Conservation (phyloP, 2,797 vertebrate species). For the Acrossocheilus wenchowensis region DNA sequence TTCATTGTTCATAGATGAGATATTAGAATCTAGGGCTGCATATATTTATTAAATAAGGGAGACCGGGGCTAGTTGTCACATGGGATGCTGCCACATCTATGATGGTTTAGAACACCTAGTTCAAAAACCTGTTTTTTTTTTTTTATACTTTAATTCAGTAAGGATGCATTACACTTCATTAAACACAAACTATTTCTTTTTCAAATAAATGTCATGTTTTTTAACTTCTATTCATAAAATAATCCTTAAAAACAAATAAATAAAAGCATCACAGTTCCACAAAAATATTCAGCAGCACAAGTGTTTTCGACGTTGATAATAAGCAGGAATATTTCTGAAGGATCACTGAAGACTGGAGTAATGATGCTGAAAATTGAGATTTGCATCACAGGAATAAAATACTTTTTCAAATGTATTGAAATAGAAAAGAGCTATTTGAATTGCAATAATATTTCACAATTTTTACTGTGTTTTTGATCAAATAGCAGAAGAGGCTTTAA, state of each 20-base stretch:
- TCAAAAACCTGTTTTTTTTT: background rate
- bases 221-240: background rate
- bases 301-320: background rate
- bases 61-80: constrained; percentile 7
- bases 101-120: background rate
- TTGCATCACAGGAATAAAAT: no score
- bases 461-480: background rate
- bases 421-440: background rate
- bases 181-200: background rate
- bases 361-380: background rate
- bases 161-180: background rate
- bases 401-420: background rate
- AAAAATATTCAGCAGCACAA: background rate
- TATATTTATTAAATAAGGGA: background rate
- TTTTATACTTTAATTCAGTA: background rate
- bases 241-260: background rate
- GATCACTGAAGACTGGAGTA: background rate
- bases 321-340: background rate
- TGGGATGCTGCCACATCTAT: background rate
- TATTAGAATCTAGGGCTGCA: background rate
- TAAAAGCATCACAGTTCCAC: background rate
- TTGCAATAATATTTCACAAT: no score
- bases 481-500: background rate
- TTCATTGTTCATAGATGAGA: background rate
- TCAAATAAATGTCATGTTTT: no score